Base-by-base conservation (phyloP, 2,797 vertebrate genomes). In the Labeo calbasu region DNA sequence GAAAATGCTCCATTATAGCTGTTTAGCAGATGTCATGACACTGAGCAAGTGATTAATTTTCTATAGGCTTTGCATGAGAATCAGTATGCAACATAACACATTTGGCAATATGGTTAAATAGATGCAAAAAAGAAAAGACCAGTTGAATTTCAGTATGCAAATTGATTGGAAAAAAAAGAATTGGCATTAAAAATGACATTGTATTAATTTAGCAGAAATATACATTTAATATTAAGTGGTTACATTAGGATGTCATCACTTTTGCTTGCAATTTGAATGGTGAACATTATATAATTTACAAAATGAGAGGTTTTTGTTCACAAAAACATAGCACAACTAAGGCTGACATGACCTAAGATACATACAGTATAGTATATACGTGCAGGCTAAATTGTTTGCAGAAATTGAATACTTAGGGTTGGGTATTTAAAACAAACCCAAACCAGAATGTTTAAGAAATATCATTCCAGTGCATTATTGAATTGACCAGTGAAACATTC, bases 401-500 rank as follows among this genome's bases (percentile, higher is more conserved):
- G 21, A 61, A 46, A 61, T 19, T 46, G 8, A 25, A 61, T 61
- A 61, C 9, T 77, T 40, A 46, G 55, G 21, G 36, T 46, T 46
- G 36, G 14, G 8, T 15, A 59, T 77, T 77, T 46, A 25, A 77
- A 61, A 46, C 75, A 19, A 43, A 7, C n/a, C 7, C 36, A 59
- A 12, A 77, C 32, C 53, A 59, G 21, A 76, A 77, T 23, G 53
- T 43, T 43, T 59, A 21, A 59, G 13, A 43, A 25, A 59, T 23
- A 25, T 46, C 55, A 46, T 17, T 77, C 36, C 14, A 5, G 13
- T 43, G 12, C 13, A 57, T 23, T 15, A 23, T 13, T 43, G 21
- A 43, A 43, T 77, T 59, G 55, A 61, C 13, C 36, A 10, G 55
- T 61, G 75, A 59, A 76, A 76, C 28, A 5, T 77, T 46, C 55